Conservation (phyloP, 1,140 invertebrate genomes). For the Penaeus chinensis region DNA sequence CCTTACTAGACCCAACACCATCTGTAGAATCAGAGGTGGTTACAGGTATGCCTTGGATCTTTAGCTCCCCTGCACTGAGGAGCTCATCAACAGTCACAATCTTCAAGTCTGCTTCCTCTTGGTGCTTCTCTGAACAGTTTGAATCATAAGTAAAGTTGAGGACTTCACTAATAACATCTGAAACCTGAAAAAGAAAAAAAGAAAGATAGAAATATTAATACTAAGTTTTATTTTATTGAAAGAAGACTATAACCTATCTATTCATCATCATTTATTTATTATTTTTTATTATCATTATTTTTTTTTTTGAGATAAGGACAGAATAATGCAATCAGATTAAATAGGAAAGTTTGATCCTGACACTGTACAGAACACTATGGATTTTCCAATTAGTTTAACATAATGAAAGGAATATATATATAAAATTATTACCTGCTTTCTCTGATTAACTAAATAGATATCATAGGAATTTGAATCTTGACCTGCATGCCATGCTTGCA, state of each 20-base stretch:
- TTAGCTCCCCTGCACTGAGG: slow-evolving; percentile 35
- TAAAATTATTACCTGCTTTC: slow-evolving; percentile 75
- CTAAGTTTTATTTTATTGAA: neutral
- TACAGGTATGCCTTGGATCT: slow-evolving; percentile 36
- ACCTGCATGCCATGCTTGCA: slow-evolving; percentile 84
- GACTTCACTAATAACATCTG: slow-evolving; percentile 47
- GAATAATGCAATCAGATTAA: too few species aligned
- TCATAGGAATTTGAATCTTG: slow-evolving; percentile 80
- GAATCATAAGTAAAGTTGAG: slow-evolving; percentile 55
- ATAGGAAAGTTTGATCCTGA: too few species aligned
- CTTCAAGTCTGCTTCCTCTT: slow-evolving; percentile 4
- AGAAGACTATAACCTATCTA: neutral
- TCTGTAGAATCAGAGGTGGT: neutral
- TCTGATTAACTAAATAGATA: slow-evolving; percentile 78
- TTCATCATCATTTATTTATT: too few species aligned
- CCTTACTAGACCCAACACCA: slow-evolving; percentile 24
- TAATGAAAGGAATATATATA: too few species aligned
- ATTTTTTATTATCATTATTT: too few species aligned
- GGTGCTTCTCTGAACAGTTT: slow-evolving; percentile 4
- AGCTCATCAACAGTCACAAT: slow-evolving; percentile 40
- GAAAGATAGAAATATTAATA: neutral
- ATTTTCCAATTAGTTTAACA: too few species aligned
- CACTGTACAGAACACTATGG: too few species aligned
- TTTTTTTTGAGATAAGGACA: too few species aligned
- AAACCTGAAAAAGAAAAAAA: slow-evolving; percentile 36